Percentiles rank a stretch among this genome's conserved stretches.
phyloP scores from a whole-genome alignment of 2,888 invertebrate species.

The Acanthosepion esculentum region DNA sequence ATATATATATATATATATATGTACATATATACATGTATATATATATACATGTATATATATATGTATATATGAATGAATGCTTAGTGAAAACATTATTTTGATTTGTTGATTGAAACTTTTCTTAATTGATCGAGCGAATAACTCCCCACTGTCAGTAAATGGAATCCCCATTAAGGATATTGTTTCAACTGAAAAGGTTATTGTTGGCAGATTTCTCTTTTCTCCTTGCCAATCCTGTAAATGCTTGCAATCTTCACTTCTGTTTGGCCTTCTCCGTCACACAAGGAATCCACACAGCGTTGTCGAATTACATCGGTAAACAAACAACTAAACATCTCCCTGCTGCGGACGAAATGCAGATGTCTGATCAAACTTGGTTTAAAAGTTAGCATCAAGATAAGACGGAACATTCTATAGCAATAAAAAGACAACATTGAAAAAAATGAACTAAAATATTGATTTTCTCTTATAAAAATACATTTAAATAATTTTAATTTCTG shows the following conservation, averaged over 20 bases:
- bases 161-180: neutral
- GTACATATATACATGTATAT: neutral
- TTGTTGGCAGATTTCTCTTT: neutral
- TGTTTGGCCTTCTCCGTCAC: neutral
- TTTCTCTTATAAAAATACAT: neutral
- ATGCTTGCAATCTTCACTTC: neutral
- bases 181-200: conserved; percentile 22
- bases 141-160: neutral
- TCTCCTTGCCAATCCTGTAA: neutral
- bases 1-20: neutral
- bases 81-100: neutral
- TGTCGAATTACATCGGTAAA: neutral
- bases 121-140: neutral
- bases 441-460: neutral
- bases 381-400: neutral
- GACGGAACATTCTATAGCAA: neutral
- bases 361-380: neutral
- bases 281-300: neutral
- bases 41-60: neutral
- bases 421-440: too few relatives aligned
- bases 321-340: neutral
- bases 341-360: neutral
- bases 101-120: neutral
- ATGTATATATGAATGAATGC: neutral
- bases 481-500: neutral